Evolutionary conservation across 2,113 vertebrate genomes (phyloP), one percentile per base, ranked within the genome.

Genomic region (Saccopteryx bilineata): DNA sequence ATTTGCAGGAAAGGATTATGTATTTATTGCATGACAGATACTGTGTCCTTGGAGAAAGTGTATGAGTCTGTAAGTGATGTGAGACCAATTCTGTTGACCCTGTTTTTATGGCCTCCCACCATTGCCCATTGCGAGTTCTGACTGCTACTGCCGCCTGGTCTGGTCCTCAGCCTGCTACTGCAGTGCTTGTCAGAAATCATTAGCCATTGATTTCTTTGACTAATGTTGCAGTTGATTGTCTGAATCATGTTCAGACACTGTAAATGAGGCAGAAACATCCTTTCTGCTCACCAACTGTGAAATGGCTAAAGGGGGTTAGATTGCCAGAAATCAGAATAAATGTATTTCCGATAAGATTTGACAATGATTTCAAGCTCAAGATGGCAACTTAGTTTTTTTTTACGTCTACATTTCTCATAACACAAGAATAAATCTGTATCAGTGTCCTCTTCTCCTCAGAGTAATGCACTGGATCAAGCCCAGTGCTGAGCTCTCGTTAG

Each of bases 221-320:
- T 99, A 99, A 99, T 99, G 99, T 98, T 98, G 98, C 98, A 98
- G 98, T 97, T 99, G 99, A 99, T 99, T 98, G 98, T 98, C 98
- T 99, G 98, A 99, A 98, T 98, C 98, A 97, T 98, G 98, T 98
- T 99, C 98, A 98, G 99, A 99, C 98, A 98, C 97, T 98, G 98
- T 98, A 98, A 98, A 98, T 98, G 98, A 98, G 97, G 98, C 98
- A 99, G 98, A 99, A 99, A 99, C 98, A 98, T 99, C 99, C 98
- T 99, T 97, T 96, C 98, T 98, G 98, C 98, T 99, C 98, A 98
- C 97, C 98, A 98, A 98, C 98, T 98, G 98, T 98, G 97, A 98
- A 98, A 98, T 97, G 96, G 97, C 97, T 98, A 96, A 98, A 96
- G 97, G 74, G 74, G 82, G 65, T 97, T 87, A 97, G 93, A 97